Percentiles rank a stretch among this genome's conserved stretches.
Conservation (phyloP, 2,113 vertebrate genomes). For the Alexandromys fortis region DNA sequence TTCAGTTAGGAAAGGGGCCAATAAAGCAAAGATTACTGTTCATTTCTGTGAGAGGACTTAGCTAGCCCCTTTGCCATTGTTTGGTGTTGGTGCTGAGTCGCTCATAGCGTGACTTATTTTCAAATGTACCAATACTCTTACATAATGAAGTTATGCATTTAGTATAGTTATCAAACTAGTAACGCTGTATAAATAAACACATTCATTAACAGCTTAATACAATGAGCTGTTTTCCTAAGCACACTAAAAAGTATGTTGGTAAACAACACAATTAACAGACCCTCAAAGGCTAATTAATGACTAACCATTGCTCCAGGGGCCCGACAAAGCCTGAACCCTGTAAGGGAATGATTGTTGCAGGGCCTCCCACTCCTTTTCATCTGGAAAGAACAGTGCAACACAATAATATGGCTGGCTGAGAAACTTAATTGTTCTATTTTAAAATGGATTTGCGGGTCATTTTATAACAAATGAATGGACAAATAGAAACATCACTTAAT, state of each 20-base stretch:
- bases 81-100: background rate
- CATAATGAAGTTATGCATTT: background rate
- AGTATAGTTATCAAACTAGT: background rate
- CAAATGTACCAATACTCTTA: background rate
- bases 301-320: background rate
- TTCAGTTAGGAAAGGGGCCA: background rate
- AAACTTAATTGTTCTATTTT: background rate
- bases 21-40: background rate
- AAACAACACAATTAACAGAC: background rate
- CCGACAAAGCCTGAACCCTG: background rate
- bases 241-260: background rate
- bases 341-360: background rate
- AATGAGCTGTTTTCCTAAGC: background rate
- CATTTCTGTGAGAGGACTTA: background rate
- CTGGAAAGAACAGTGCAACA: background rate
- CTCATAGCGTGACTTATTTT: background rate
- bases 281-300: background rate
- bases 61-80: rapidly evolving
- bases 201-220: background rate
- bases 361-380: background rate
- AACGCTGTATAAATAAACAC: background rate
- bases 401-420: background rate
- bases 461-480: background rate
- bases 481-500: background rate
- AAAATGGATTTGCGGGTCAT: background rate